phyloP scores from a whole-genome alignment of 2,113 vertebrate species.

The Xiphophorus hellerii region DNA sequence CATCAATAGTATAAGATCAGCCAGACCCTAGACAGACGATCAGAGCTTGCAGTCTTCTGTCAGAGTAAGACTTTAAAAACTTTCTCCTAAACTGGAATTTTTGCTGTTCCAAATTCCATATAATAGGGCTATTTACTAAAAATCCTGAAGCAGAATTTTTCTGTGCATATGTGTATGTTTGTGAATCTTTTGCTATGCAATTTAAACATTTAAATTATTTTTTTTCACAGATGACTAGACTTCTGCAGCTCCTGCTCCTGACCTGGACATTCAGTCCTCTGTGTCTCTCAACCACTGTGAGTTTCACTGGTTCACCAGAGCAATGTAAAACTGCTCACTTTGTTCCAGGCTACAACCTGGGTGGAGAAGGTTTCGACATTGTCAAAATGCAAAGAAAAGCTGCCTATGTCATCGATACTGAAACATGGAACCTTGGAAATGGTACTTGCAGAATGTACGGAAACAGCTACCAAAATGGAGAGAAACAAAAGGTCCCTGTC shows the following conservation, averaged over 20 bases:
- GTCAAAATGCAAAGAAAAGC: constrained; percentile 55
- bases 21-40: not conserved
- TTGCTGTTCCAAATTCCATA: too few relatives aligned
- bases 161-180: not conserved
- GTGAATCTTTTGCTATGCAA: not conserved
- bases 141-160: too few relatives aligned
- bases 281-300: not conserved
- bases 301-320: constrained; percentile 1
- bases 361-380: constrained; percentile 55
- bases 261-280: constrained; percentile 8
- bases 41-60: not conserved
- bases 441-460: constrained; percentile 12
- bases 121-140: too few relatives aligned
- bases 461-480: not conserved
- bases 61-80: not conserved
- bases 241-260: constrained; percentile 26
- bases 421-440: constrained; percentile 44
- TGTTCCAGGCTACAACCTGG: constrained; percentile 54
- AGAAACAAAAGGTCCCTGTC: constrained; percentile 34
- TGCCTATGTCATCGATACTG: constrained; percentile 51
- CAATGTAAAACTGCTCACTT: constrained; percentile 40
- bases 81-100: too few relatives aligned
- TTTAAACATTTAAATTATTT: not conserved
- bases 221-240: constrained; percentile 15
- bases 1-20: too few relatives aligned